Evolutionary conservation across 2,113 vertebrate genomes (phyloP), one percentile per base, ranked within the genome.

Genomic region (Haemorhous mexicanus): DNA sequence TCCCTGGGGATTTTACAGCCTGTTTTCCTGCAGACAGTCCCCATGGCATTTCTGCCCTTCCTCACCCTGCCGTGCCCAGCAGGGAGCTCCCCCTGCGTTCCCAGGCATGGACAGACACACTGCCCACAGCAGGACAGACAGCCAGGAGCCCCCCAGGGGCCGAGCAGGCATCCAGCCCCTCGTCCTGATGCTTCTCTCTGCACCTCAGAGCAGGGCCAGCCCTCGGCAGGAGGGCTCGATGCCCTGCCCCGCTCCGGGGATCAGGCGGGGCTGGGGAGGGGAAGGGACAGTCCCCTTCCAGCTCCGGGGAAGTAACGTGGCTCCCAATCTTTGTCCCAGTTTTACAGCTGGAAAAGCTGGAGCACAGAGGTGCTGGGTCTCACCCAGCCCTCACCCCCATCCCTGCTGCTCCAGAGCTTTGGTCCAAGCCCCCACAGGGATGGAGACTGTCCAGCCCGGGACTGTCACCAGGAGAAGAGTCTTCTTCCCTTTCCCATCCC

Each of bases 401-500:
- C 33, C 46, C 56, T 28, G 11, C 88, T 23, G 72, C 67, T 80
- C 52, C 6, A 13, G 28, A 68, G 49, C 52, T 28, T 44, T 3
- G 0, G 7, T 61, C 46, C 1, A 0, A 53, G 7, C 6, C 28
- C 37, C 23, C 2, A 0, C 1, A 0, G 37, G 10, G 43, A 61
- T 32, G 61, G 52, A 52, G 33, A 21, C 2, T 1, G 11, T 37
- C 63, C 47, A 49, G 59, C 20, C 30, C 6, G 8, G 33, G 27
- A n/a, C 49, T 77, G 41, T 16, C 72, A 28, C 33, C 67, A 46
- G 21, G 24, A 8, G 12, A 58, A 70, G 37, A 55, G 47, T 11
- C 61, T 5, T 27, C 11, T 44, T 21, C 39, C 35, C 46, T 47
- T 26, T n/a, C 11, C 63, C 3, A 9, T 3, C 44, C 39, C 76